Percentiles rank a stretch among this genome's conserved stretches.
Evolutionary conservation across 2,797 vertebrate species (phyloP).

Genomic region (Eulemur rubriventer): DNA sequence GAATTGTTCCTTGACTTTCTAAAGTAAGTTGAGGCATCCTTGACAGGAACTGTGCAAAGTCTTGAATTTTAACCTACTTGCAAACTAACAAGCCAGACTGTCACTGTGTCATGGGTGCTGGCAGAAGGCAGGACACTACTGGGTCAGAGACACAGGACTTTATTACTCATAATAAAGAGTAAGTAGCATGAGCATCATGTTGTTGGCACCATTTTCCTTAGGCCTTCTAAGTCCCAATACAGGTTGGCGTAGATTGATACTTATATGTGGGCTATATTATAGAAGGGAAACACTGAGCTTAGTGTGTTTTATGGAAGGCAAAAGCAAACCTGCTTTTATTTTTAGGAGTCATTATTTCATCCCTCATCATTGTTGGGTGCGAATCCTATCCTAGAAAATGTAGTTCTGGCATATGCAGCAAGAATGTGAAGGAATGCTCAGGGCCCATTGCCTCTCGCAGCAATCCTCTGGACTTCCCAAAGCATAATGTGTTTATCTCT

Average conservation of each 20-base stretch:
- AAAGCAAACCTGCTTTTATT: not conserved
- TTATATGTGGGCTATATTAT: not conserved
- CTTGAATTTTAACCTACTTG: not conserved
- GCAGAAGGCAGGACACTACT: not conserved
- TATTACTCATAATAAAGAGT: not conserved
- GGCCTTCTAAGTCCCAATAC: not conserved
- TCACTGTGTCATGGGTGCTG: not conserved
- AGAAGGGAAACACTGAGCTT: not conserved
- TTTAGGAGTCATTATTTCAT: not conserved
- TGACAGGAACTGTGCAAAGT: not conserved
- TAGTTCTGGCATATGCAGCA: not conserved
- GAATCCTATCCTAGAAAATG: not conserved
- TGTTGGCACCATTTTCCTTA: not conserved
- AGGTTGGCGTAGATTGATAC: not conserved
- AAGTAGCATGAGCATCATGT: not conserved
- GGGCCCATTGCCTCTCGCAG: fast-evolving
- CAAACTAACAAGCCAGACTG: not conserved
- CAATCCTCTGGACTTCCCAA: not conserved
- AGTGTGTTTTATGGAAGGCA: not conserved
- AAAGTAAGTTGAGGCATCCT: not conserved
- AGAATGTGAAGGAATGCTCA: not conserved
- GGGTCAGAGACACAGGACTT: not conserved
- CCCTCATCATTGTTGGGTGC: not conserved
- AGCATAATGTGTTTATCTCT: not conserved
- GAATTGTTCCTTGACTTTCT: not conserved